Base-by-base conservation (phyloP, 1,140 invertebrate genomes). In the Camponotus pennsylvanicus region DNA sequence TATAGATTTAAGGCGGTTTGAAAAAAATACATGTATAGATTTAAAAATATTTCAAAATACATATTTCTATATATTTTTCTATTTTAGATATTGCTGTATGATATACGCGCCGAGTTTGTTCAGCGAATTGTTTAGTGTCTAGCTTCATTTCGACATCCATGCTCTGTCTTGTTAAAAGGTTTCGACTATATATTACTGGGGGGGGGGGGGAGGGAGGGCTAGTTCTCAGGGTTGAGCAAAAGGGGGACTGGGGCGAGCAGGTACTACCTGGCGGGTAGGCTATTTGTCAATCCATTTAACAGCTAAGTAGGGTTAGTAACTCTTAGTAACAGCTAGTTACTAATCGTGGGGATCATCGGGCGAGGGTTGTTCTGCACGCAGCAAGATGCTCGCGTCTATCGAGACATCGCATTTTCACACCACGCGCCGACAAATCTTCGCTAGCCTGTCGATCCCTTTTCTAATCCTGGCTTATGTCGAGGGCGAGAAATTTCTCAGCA, bases 301-400 rank as follows among this genome's bases (percentile, higher is more conserved):
- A 87, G 63, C 82, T 89, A 87, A 82, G 32, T 77, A 80, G 86
- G 70, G 66, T 69, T 82, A 79, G 57, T 73, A 82, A 79, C 34
- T 89, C 66, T 89, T 45, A 70, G 40, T 77, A 69, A 89, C 83
- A 79, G 42, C 27, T 86, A 52, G 49, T 52, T 52, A 52, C 86
- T 88, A 89, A 85, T 64, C 78, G 13, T 76, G 82, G 88, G 88
- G 73, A 85, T 88, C 77, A 67, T 84, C 69, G 75, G 84, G 70
- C 85, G 59, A 66, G 34, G 55, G 69, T 59, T 89, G 69, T 55
- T 90, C 88, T 89, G 89, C 82, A 93, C 93, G 93, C 90, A 94
- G 90, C 94, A 94, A 94, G 92, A 94, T 94, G 94, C 94, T 94
- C 94, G 90, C 94, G 94, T 91, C 85, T 67, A 83, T 82, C 83